phyloP scores from a whole-genome alignment of 1,140 invertebrate species.

The Caenorhabditis brenneri region DNA sequence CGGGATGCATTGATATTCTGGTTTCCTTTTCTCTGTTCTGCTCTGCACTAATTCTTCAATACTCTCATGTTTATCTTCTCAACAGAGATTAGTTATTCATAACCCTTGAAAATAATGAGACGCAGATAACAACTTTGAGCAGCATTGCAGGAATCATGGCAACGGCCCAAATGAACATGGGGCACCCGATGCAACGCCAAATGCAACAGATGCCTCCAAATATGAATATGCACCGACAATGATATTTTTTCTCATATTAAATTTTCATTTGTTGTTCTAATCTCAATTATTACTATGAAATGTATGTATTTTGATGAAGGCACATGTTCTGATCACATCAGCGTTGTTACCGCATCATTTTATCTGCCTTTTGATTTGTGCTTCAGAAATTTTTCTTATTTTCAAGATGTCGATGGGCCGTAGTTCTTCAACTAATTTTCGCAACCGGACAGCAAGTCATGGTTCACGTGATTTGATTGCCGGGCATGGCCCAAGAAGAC shows the following conservation, averaged over 20 bases:
- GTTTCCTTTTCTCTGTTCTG: too few species aligned
- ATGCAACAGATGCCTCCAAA: conserved; percentile 30
- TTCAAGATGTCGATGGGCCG: conserved; percentile 22
- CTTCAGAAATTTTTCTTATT: too few species aligned
- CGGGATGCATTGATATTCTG: too few species aligned
- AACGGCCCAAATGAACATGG: background rate
- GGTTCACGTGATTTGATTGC: background rate
- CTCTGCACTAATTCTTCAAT: too few species aligned
- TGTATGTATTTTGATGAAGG: background rate
- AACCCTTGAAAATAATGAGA: too few species aligned
- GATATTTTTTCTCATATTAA: background rate
- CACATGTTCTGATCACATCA: background rate
- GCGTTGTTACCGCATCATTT: background rate
- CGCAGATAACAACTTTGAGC: background rate
- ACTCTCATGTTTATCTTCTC: background rate
- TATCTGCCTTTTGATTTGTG: background rate
- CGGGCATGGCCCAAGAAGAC: background rate
- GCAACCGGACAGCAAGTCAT: conserved; percentile 1
- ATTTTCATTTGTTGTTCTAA: background rate
- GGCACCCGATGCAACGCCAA: background rate
- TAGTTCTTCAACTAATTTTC: background rate
- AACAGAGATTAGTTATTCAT: conserved; percentile 1
- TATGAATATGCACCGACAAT: conserved; percentile 20
- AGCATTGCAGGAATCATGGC: conserved; percentile 16
- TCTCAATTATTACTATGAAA: background rate